Evolutionary conservation across 2,113 vertebrate genomes (phyloP).

Genomic region (Plotosus lineatus): DNA sequence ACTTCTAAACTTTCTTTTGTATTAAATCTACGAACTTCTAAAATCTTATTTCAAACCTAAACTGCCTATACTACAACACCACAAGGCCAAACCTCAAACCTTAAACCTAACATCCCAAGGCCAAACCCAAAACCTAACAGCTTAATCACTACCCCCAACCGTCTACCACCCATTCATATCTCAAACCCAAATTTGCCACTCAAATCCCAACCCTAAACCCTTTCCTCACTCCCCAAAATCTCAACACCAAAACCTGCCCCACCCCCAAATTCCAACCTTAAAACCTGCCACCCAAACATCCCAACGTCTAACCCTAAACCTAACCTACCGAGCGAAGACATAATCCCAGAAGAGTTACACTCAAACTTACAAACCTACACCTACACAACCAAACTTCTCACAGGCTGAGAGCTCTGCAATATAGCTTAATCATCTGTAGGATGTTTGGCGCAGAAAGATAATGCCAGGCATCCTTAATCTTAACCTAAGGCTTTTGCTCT

Average conservation of each 20-base stretch:
- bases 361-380: neutral
- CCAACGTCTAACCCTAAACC: neutral
- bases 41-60: neutral
- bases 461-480: constrained; percentile 14
- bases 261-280: neutral
- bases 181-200: neutral
- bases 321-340: neutral
- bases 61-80: too few species aligned
- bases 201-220: neutral
- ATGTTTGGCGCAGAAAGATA: constrained; percentile 23
- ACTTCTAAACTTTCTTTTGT: neutral
- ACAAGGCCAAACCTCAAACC: neutral
- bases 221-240: neutral
- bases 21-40: neutral
- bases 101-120: neutral
- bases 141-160: too few species aligned
- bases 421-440: constrained; percentile 1
- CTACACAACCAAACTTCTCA: neutral
- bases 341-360: neutral
- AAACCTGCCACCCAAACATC: neutral
- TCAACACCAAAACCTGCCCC: neutral
- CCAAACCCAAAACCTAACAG: neutral
- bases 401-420: neutral
- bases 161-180: too few species aligned
- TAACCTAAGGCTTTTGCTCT: constrained; percentile 15